Base-by-base conservation (phyloP, 2,888 invertebrate genomes). In the Sipha maydis region DNA sequence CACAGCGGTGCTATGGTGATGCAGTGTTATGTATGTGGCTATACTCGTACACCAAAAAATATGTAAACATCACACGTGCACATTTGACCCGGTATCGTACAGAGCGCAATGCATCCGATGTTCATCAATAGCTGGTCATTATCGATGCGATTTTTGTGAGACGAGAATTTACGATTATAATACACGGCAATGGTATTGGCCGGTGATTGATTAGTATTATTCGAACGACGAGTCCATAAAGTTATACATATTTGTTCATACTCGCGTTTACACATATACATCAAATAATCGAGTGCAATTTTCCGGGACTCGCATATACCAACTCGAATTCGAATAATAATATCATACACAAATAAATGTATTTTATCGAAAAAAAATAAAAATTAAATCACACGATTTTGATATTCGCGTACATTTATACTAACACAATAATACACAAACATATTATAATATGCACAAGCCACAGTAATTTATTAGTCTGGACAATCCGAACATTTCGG, bases 391-490 rank as follows among this genome's bases (percentile, higher is more conserved):
- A 25, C 4, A 61, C 21, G 61, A 61, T 61, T 3, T 48, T 61
- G 25, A 61, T 61, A 25, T 7, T 7, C 7, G 21, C 7, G 21
- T 25, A 21, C 21, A 21, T 56, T 56, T 56, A 25, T 56, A 11
- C 61, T 1, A 21, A n/a, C n/a, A n/a, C 61, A 61, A 17, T 5
- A 25, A 69, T 25, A 69, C 69, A 69, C 69, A 71, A 25, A 71
- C 34, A 17, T 38, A 38, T 38, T 38, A 25, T 75, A 38, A 38
- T 38, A 38, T 7, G 14, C 34, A 73, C 75, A 61, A 56, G 34
- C 28, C 38, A 14, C 41, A 41, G 76, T 78, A 77, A 85, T 78
- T 78, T 85, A 78, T 85, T 85, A 48, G 85, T 85, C 77, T 85
- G 77, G 69, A 77, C 34, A 31, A 85, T 69, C 34, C 69, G 77